A percentile compares a stretch with the other conserved stretches of the same genome.
These are phyloP conservation scores for Chrysemys picta DNA, from an alignment of 2,113 vertebrate genomes.

Conservation along the genomic window DNA sequence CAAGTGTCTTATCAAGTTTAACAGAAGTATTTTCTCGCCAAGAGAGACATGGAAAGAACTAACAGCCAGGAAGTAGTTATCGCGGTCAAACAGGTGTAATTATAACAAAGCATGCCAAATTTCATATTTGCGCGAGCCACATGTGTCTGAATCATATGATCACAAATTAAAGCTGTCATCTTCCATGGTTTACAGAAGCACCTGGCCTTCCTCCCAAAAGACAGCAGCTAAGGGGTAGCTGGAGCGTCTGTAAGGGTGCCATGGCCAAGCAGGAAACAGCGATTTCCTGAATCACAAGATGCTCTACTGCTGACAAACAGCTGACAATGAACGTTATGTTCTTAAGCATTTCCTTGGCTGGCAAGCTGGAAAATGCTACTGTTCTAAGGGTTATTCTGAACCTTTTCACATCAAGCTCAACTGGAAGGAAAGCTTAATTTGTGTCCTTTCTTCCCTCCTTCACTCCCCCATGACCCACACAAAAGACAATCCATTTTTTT, in stretches of 20 bases:
- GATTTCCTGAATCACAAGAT: neutral
- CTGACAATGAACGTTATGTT: neutral
- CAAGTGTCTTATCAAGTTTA: neutral
- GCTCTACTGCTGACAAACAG: neutral
- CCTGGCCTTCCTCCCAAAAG: neutral
- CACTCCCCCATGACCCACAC: neutral
- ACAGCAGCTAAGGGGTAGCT: neutral
- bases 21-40: neutral
- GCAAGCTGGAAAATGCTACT: neutral
- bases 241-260: neutral
- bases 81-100: neutral
- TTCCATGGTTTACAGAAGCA: conserved; percentile 34
- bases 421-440: neutral
- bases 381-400: neutral
- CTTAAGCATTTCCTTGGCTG: neutral
- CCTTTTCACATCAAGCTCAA: neutral
- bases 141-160: neutral
- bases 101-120: neutral
- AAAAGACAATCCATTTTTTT: neutral
- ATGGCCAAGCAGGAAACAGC: neutral
- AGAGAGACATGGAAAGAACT: neutral
- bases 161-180: neutral
- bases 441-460: neutral
- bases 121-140: neutral
- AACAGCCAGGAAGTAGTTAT: neutral